Conservation (phyloP, 2,797 vertebrate species). For the Poeciliopsis turneri region DNA sequence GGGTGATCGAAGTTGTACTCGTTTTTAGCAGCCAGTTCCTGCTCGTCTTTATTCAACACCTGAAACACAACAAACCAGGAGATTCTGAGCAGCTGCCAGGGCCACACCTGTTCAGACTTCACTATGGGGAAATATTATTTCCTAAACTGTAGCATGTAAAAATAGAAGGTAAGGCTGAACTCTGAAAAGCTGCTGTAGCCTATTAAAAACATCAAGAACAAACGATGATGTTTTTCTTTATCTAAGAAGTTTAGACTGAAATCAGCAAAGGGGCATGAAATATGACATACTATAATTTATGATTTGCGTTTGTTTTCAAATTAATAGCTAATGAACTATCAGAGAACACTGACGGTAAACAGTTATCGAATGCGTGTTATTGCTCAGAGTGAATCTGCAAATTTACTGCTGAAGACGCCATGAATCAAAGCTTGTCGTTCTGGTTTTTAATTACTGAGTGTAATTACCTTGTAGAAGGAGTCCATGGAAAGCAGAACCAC, state of each 20-base stretch:
- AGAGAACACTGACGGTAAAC: not conserved
- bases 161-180: not conserved
- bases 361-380: not conserved
- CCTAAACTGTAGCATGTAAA: not conserved
- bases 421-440: slow-evolving; percentile 12
- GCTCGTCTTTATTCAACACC: slow-evolving; percentile 87
- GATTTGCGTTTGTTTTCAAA: slow-evolving; percentile 9
- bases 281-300: not conserved
- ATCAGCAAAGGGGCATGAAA: not conserved
- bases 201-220: not conserved
- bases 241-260: not conserved
- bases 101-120: not conserved
- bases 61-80: slow-evolving; percentile 41
- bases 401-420: not conserved
- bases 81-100: not conserved
- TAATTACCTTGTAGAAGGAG: slow-evolving; percentile 90
- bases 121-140: not conserved
- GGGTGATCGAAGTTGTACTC: slow-evolving; percentile 94
- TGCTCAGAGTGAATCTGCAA: not conserved
- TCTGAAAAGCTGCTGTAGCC: not conserved
- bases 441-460: not conserved
- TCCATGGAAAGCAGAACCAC: slow-evolving; percentile 94
- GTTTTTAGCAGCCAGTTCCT: slow-evolving; percentile 84
- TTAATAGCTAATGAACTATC: slow-evolving; percentile 5
- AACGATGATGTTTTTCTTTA: not conserved